A percentile compares a stretch with the other conserved stretches of the same genome.
These are phyloP conservation scores for Romanogobio albipinnatus DNA, from an alignment of 2,113 vertebrate species.

Conservation along the genomic window DNA sequence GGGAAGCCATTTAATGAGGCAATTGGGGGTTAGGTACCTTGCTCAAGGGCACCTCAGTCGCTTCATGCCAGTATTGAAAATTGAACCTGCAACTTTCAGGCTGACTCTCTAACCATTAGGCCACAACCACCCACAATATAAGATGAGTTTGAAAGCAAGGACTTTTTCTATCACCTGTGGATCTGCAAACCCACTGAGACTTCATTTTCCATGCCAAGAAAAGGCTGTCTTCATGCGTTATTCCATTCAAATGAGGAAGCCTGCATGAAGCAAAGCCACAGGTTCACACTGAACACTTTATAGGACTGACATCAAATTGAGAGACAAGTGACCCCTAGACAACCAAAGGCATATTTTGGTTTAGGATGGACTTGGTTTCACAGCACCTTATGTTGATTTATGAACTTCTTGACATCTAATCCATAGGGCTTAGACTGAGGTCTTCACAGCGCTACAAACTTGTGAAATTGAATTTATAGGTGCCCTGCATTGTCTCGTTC, in stretches of 20 bases:
- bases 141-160: neutral
- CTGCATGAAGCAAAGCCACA: constrained; percentile 19
- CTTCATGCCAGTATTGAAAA: too few relatives aligned
- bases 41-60: too few relatives aligned
- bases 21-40: too few relatives aligned
- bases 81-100: too few relatives aligned
- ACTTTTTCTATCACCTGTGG: neutral
- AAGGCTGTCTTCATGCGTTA: constrained; percentile 19
- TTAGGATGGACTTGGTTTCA: constrained; percentile 57
- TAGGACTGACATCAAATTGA: constrained; percentile 30
- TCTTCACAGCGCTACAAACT: constrained; percentile 54
- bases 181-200: neutral
- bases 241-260: constrained; percentile 34
- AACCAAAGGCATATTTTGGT: constrained; percentile 44
- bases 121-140: neutral
- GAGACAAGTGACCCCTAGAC: constrained; percentile 52
- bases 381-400: constrained; percentile 60
- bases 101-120: too few relatives aligned
- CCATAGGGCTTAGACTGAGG: constrained; percentile 52
- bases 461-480: constrained; percentile 59
- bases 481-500: constrained; percentile 56
- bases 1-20: too few relatives aligned
- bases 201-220: constrained; percentile 35
- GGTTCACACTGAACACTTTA: constrained; percentile 45
- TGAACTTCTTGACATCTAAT: constrained; percentile 58